phyloP scores from a whole-genome alignment of 2,888 invertebrate genomes.

The Drosophila hawaiiensis region DNA sequence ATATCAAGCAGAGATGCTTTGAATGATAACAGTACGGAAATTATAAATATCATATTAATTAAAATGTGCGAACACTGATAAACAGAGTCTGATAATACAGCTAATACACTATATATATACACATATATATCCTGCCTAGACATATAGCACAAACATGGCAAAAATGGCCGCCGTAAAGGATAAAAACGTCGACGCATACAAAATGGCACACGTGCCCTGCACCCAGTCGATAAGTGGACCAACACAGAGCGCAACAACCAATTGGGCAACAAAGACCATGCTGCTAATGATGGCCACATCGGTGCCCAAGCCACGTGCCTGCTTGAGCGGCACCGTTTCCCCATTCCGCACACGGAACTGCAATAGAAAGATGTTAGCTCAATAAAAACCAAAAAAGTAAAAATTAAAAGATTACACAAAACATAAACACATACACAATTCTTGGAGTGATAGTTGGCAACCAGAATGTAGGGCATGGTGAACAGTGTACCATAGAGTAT shows the following conservation, averaged over 20 bases:
- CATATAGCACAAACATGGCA: constrained; percentile 85
- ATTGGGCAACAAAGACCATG: constrained; percentile 85
- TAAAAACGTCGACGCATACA: constrained; percentile 84
- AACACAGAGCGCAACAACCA: constrained; percentile 83
- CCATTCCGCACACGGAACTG: constrained; percentile 83
- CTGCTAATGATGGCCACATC: constrained; percentile 85
- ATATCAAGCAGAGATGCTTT: constrained; percentile 6
- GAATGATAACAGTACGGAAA: constrained; percentile 3
- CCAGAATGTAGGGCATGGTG: constrained; percentile 85
- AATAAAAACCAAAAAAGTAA: background rate
- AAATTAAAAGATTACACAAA: background rate
- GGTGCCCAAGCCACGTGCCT: constrained; percentile 85
- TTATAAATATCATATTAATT: constrained; percentile 27
- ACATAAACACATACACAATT: constrained; percentile 82
- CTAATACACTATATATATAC: constrained; percentile 10
- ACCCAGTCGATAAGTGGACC: constrained; percentile 83
- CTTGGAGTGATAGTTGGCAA: constrained; percentile 85
- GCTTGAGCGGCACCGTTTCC: constrained; percentile 83
- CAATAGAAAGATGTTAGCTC: constrained; percentile 8
- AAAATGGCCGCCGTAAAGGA: constrained; percentile 84
- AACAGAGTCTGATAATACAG: constrained; percentile 1
- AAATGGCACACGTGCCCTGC: constrained; percentile 83
- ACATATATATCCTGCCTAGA: constrained; percentile 50
- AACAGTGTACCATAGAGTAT: constrained; percentile 85
- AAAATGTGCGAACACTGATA: constrained; percentile 1